Evolutionary conservation across 1,140 invertebrate genomes (phyloP).

Genomic region (Drosophila jambulina): DNA sequence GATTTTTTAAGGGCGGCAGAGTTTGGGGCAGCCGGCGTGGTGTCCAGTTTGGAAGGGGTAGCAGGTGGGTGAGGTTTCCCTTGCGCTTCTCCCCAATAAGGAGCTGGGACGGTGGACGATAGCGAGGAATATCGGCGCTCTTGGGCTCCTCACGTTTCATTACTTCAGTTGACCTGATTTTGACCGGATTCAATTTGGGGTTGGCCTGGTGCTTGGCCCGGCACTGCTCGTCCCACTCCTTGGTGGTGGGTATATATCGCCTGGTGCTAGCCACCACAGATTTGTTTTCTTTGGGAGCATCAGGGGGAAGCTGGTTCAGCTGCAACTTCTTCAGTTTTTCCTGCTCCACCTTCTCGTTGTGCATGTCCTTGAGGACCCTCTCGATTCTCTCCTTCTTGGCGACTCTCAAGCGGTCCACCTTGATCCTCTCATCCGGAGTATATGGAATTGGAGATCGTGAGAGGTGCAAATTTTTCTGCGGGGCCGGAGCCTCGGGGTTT

Average conservation of each 20-base stretch:
- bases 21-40: background rate
- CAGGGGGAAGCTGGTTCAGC: background rate
- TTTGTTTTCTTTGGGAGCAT: background rate
- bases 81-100: slow-evolving; percentile 11
- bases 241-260: slow-evolving; percentile 66
- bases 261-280: background rate
- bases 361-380: slow-evolving; percentile 59
- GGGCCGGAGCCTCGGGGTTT: background rate
- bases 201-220: slow-evolving; percentile 17
- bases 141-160: background rate
- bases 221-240: slow-evolving; percentile 69
- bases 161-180: background rate
- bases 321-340: background rate
- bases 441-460: slow-evolving; percentile 44
- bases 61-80: slow-evolving; percentile 24
- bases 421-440: slow-evolving; percentile 38
- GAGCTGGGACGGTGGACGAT: slow-evolving; percentile 6
- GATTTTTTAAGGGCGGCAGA: background rate
- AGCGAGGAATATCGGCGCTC: background rate
- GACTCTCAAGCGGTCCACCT: slow-evolving; percentile 41
- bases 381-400: slow-evolving; percentile 61
- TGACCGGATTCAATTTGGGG: background rate
- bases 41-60: slow-evolving; percentile 1
- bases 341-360: slow-evolving; percentile 5
- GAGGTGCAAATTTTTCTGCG: slow-evolving; percentile 31